Conservation (phyloP, 2,888 invertebrate genomes). For the Tiphia femorata region DNA sequence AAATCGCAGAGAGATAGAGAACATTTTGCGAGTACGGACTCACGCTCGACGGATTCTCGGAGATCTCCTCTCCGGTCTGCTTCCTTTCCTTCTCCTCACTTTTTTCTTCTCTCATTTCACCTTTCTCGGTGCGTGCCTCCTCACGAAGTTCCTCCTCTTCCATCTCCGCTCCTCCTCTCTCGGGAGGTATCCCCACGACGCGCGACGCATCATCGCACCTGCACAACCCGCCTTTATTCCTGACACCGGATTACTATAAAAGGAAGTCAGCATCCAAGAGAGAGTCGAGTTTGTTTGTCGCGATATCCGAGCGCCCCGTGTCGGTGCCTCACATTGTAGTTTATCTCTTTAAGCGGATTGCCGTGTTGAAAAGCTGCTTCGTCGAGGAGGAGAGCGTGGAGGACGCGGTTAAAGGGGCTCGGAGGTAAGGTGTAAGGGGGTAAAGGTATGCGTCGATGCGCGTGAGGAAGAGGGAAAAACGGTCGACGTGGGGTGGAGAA, state of each 20-base stretch:
- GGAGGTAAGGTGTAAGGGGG: neutral
- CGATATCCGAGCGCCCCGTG: neutral
- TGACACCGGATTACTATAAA: too few species aligned
- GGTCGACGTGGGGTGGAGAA: too few species aligned
- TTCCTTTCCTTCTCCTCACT: neutral
- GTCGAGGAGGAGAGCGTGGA: neutral
- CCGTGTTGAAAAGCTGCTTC: neutral
- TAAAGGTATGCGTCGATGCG: too few species aligned
- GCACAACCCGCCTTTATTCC: neutral
- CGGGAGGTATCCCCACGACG: too few species aligned
- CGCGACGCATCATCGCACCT: neutral
- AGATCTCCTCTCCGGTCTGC: neutral
- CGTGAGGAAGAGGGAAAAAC: neutral
- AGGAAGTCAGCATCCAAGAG: too few species aligned
- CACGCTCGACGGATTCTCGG: too few species aligned
- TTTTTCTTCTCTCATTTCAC: neutral
- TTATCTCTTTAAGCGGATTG: constrained; percentile 5
- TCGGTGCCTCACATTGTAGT: neutral
- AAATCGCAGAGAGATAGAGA: too few species aligned
- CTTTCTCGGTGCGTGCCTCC: neutral
- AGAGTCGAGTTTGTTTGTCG: neutral
- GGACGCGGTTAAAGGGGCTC: neutral
- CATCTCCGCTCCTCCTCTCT: too few species aligned
- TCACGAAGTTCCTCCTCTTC: neutral
- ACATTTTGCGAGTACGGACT: too few species aligned